Evolutionary conservation across 2,113 vertebrate species (phyloP).

Genomic region (Nipponia nippon): DNA sequence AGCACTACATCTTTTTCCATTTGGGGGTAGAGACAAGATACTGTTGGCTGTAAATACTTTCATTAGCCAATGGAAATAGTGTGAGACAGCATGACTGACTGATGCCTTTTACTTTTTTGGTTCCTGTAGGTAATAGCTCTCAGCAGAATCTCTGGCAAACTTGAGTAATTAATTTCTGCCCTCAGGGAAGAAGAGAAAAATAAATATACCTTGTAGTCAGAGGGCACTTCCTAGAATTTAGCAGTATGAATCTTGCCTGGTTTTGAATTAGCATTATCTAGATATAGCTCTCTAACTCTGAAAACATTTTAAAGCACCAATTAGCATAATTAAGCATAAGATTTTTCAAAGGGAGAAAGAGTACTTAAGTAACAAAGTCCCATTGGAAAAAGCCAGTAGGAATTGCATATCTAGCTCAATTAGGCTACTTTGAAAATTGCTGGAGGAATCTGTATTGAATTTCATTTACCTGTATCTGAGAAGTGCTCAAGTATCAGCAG

Average conservation of each 20-base stretch:
- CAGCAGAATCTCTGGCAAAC: neutral
- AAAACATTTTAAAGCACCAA: neutral
- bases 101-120: neutral
- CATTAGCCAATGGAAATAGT: neutral
- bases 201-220: neutral
- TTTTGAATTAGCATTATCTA: neutral
- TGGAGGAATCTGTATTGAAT: neutral
- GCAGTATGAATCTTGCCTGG: neutral
- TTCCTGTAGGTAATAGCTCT: neutral
- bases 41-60: neutral
- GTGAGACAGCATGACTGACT: neutral
- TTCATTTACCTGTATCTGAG: neutral
- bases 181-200: neutral
- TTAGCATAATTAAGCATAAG: neutral
- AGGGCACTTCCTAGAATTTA: neutral
- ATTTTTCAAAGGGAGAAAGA: slow-evolving; percentile 1
- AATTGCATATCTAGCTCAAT: neutral
- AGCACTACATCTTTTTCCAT: neutral
- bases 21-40: neutral
- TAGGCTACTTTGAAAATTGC: neutral
- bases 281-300: neutral
- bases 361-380: neutral
- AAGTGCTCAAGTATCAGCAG: neutral
- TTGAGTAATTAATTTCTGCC: neutral
- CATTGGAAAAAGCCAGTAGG: neutral